Conservation (phyloP, 2,113 vertebrate species). For the Penelope pileata region DNA sequence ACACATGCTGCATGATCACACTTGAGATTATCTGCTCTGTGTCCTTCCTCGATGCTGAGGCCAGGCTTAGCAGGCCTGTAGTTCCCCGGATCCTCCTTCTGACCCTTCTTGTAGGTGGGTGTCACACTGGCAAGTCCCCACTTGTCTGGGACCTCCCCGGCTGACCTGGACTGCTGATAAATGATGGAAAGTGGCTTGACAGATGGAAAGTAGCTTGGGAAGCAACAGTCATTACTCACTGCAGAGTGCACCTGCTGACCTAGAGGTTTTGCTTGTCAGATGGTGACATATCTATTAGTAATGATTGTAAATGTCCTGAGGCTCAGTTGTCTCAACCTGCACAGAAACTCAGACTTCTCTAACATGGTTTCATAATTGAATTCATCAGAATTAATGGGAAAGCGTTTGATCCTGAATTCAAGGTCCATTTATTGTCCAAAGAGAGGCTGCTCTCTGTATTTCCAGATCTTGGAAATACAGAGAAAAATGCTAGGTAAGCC, state of each 20-base stretch:
- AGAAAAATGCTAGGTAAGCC: background rate
- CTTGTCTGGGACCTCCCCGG: too few relatives aligned
- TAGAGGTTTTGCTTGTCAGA: background rate
- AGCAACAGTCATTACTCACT: background rate
- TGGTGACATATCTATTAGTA: background rate
- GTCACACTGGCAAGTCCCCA: too few relatives aligned
- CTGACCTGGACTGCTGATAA: too few relatives aligned
- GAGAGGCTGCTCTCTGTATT: background rate
- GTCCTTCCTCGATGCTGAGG: too few relatives aligned
- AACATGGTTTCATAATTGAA: background rate
- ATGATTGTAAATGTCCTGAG: background rate
- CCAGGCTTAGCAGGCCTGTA: too few relatives aligned
- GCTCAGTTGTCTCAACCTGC: background rate
- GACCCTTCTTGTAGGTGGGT: too few relatives aligned
- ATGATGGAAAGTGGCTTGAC: too few relatives aligned
- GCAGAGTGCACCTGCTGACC: background rate
- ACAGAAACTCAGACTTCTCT: background rate
- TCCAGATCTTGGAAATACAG: background rate
- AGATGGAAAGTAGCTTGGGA: too few relatives aligned
- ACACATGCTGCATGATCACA: too few relatives aligned
- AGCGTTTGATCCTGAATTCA: background rate
- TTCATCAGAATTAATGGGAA: background rate
- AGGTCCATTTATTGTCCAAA: background rate
- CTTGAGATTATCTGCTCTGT: too few relatives aligned
- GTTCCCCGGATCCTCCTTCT: too few relatives aligned